Evolutionary conservation across 1,140 invertebrate genomes (phyloP), one percentile per base, ranked within the genome.

Genomic region (Chrysopa pallens): DNA sequence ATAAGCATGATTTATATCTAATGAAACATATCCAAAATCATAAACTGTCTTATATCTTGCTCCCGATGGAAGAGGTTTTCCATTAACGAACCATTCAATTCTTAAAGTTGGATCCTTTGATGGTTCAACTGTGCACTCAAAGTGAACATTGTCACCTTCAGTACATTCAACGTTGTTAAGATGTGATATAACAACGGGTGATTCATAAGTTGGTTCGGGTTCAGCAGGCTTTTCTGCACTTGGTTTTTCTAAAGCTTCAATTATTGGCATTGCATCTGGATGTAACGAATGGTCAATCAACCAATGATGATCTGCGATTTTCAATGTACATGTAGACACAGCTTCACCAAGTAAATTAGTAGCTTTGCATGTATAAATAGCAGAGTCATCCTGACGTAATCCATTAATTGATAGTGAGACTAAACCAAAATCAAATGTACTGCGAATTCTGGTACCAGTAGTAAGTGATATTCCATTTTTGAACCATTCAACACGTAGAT

Each of bases 111-210:
- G 90, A 66, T 97, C 92, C 59, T 88, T 85, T 8, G 87, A 81
- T 31, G 92, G 92, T 59, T 94, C 84, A 6, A 97, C 86, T 49
- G 83, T 81, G 58, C 89, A 94, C 62, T 95, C 89, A 56, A 98
- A 98, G 61, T 90, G 88, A 48, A 81, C 85, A 45, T 81, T 84
- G 45, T 93, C 87, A 39, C 81, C 82, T 69, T 97, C 92, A 43
- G 78, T 78, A 52, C 84, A 84, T 53, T 87, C 77, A 8, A 92
- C 79, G 54, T 93, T 88, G 58, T 92, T 92, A 39, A 94, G 64
- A 60, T 92, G 88, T 36, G 80, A 78, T 39, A 90, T 88, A 53
- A 93, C 92, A 6, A 91, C 79, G 3, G 89, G 88, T 15, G 74
- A 72, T 59, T 90, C 86, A 54, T 80, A 93, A 1, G 66, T 69